These are phyloP conservation scores for Sisyra nigra DNA, from an alignment of 2,888 invertebrate species.

Conservation along the genomic window DNA sequence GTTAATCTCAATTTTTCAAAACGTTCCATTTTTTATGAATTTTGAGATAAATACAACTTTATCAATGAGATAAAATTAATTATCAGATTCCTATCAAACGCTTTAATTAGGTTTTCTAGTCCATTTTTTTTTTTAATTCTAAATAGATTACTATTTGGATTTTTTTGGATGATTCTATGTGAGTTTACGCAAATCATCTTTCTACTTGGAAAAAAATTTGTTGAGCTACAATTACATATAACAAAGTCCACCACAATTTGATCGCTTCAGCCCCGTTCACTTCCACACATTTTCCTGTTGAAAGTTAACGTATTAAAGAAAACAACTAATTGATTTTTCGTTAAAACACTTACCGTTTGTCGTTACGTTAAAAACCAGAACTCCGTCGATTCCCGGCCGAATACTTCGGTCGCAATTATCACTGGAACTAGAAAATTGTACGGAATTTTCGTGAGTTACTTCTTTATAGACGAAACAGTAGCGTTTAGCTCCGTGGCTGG, in stretches of 20 bases:
- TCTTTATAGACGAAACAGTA: conserved; percentile 67
- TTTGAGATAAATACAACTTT: too few relatives aligned
- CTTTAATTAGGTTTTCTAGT: not conserved
- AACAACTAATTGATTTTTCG: not conserved
- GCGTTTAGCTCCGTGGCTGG: conserved; percentile 46
- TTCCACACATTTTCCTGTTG: conserved; percentile 47
- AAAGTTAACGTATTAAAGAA: too few relatives aligned
- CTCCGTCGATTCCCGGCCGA: conserved; percentile 33
- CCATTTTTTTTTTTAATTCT: not conserved
- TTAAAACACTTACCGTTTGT: conserved; percentile 40
- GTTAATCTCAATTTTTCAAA: too few relatives aligned
- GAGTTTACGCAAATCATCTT: conserved; percentile 10
- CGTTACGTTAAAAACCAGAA: conserved; percentile 53
- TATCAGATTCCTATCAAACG: not conserved
- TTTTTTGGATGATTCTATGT: conserved; percentile 3
- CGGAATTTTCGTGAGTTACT: conserved; percentile 22
- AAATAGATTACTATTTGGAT: conserved; percentile 1
- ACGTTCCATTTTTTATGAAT: too few relatives aligned
- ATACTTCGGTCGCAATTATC: conserved; percentile 44
- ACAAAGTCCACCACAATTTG: conserved; percentile 7
- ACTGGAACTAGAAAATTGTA: conserved; percentile 41
- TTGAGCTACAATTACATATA: conserved; percentile 11
- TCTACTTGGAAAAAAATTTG: conserved; percentile 12
- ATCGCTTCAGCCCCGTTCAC: conserved; percentile 20
- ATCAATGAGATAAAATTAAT: too few relatives aligned